Percentiles rank a stretch among this genome's conserved stretches.
Evolutionary conservation across 2,113 vertebrate genomes (phyloP).

Genomic region (Egretta garzetta): DNA sequence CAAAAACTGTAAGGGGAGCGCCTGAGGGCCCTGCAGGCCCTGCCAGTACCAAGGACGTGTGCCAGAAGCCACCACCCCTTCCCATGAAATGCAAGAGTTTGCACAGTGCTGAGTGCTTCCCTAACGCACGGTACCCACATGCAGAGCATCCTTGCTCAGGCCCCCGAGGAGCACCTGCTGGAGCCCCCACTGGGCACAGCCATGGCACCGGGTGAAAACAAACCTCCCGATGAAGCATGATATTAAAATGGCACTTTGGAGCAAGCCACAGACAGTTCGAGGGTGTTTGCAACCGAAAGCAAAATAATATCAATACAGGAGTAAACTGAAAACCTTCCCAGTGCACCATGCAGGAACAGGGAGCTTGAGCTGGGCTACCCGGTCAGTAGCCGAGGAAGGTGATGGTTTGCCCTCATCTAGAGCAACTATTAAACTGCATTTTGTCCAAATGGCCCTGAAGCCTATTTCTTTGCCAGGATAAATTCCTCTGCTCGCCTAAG

Average conservation of each 20-base stretch:
- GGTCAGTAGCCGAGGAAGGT: neutral
- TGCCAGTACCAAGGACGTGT: neutral
- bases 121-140: neutral
- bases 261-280: neutral
- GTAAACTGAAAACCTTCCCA: neutral
- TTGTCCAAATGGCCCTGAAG: neutral
- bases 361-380: neutral
- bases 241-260: neutral
- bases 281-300: neutral
- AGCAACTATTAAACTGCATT: neutral
- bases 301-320: neutral
- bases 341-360: fast-evolving
- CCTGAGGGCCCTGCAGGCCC: neutral
- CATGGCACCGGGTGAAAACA: neutral
- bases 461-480: neutral
- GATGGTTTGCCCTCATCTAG: neutral
- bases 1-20: neutral
- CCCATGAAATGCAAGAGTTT: neutral
- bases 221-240: neutral
- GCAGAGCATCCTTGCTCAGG: neutral
- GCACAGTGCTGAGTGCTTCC: neutral
- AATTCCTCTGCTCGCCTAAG: neutral
- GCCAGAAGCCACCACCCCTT: neutral
- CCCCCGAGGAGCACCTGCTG: neutral
- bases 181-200: fast-evolving